These are phyloP conservation scores for Zaprionus taronus DNA, from an alignment of 1,140 invertebrate species.

Conservation along the genomic window DNA sequence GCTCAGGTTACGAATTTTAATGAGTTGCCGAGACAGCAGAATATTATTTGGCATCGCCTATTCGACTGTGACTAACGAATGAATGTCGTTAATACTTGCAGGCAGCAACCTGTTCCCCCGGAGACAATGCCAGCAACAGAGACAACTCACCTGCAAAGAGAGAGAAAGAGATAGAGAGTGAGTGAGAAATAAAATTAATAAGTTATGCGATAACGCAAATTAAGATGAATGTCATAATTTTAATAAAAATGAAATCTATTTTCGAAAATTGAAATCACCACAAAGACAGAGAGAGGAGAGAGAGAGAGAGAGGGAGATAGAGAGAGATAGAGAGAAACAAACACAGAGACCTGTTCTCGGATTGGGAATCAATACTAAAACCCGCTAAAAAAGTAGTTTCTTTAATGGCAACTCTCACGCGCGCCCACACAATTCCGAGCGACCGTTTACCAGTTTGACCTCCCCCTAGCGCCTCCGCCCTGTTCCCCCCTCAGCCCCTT, in stretches of 20 bases:
- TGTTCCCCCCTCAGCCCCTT: neutral
- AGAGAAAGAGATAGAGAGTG: constrained; percentile 16
- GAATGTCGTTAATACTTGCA: constrained; percentile 20
- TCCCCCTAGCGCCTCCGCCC: neutral
- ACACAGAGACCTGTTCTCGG: constrained; percentile 35
- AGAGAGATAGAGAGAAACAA: neutral
- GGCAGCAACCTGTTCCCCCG: constrained; percentile 49
- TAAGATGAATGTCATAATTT: constrained; percentile 83
- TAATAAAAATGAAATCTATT: constrained; percentile 80
- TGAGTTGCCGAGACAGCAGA: constrained; percentile 48
- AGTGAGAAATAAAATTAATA: constrained; percentile 64
- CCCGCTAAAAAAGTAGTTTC: constrained; percentile 8
- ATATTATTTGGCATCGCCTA: constrained; percentile 32
- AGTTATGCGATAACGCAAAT: constrained; percentile 76
- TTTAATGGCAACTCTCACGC: constrained; percentile 47
- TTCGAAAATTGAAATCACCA: constrained; percentile 40
- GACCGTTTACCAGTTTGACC: constrained; percentile 25
- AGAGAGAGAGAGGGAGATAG: neutral
- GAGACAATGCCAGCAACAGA: neutral
- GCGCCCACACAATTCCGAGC: constrained; percentile 39
- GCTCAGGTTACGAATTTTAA: constrained; percentile 21
- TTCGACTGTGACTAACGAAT: constrained; percentile 18
- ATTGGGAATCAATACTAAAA: neutral
- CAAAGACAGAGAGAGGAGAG: neutral
- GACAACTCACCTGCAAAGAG: constrained; percentile 69